Evolutionary conservation across 2,797 vertebrate species (phyloP), one percentile per base, ranked within the genome.

Genomic region (Melanotaenia pygmaea): DNA sequence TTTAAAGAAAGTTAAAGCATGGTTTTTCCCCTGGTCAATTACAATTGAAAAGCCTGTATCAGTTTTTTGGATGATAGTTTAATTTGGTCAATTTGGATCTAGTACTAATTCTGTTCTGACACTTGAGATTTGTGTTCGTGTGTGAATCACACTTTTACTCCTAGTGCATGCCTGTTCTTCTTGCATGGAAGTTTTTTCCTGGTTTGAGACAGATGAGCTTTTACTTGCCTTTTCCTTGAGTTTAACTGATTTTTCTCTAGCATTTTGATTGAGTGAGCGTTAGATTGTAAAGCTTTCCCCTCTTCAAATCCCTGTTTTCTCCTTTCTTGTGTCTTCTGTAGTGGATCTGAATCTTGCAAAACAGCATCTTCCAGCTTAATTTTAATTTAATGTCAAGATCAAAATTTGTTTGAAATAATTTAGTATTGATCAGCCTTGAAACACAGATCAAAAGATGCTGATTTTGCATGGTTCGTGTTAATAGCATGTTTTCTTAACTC

Each of bases 151-250:
- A 90, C 86, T 87, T 94, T 94, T 75, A 72, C 81, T 88, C 89
- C 86, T 94, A 91, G 92, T 93, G 97, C 97, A 99, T 98, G 97
- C 94, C 93, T 96, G 93, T 94, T 96, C 90, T 94, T 96, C 95
- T 96, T 98, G 97, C 94, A 95, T 95, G 94, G 88, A 91, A 67
- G 87, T 86, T 90, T 90, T 86, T 86, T 85, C 91, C 84, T 47
- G 91, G 89, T 56, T 91, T 92, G 83, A 91, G 67, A 86, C 67
- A 24, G 81, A 86, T 85, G 67, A 83, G 77, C 83, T 84, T 91
- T 88, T 80, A 72, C 72, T 73, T 10, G 78, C 73, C 69, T 59
- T 58, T 71, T 45, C 76, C 64, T 73, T 81, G 75, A 80, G 80
- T 91, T 88, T 72, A 83, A 89, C 87, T 32, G 70, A 77, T 87